Percentiles rank a stretch among this genome's conserved stretches.
Conservation (phyloP, 2,113 vertebrate species). For the Takifugu flavidus region DNA sequence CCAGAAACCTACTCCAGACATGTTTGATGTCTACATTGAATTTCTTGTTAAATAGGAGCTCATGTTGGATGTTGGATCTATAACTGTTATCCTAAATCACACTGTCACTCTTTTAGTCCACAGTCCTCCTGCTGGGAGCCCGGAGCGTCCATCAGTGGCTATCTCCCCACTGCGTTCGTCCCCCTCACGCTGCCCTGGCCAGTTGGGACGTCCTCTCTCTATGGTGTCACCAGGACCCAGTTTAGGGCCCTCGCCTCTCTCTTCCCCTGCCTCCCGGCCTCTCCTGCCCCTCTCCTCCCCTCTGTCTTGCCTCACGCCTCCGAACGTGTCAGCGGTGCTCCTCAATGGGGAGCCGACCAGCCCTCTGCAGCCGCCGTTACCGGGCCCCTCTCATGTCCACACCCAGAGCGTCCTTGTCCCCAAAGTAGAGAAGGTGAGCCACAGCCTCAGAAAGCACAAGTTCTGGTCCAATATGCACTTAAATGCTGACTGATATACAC, state of each 20-base stretch:
- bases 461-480: too few relatives aligned
- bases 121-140: constrained; percentile 76
- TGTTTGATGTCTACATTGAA: constrained; percentile 14
- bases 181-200: constrained; percentile 81
- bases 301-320: constrained; percentile 88
- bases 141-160: constrained; percentile 82
- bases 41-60: neutral
- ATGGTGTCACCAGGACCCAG: constrained; percentile 81
- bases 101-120: constrained; percentile 71
- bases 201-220: constrained; percentile 79
- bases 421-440: constrained; percentile 89
- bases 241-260: constrained; percentile 67
- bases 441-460: constrained; percentile 7
- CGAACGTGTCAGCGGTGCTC: constrained; percentile 83
- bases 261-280: constrained; percentile 72
- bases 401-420: constrained; percentile 50
- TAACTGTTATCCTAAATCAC: neutral
- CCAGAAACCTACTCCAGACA: constrained; percentile 5
- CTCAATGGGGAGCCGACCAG: constrained; percentile 78
- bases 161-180: constrained; percentile 88
- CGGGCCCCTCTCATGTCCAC: constrained; percentile 60
- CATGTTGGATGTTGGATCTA: neutral
- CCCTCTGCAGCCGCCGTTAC: constrained; percentile 62
- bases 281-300: constrained; percentile 80
- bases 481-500: too few relatives aligned